Base-by-base conservation (phyloP, 2,888 invertebrate species). In the Campaea margaritaria region DNA sequence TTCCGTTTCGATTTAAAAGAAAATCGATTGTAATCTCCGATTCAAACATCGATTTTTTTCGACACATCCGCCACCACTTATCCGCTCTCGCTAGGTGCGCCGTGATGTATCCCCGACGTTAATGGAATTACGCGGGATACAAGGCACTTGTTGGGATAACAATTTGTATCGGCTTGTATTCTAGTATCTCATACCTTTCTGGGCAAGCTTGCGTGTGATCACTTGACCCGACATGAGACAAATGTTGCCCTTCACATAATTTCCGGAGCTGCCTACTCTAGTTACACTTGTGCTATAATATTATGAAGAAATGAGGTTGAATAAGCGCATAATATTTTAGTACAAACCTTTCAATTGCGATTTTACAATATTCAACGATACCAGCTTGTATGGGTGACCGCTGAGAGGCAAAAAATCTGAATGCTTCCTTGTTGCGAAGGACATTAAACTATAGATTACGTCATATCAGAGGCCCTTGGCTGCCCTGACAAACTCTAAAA, bases 91-190 rank as follows among this genome's bases (percentile, higher is more conserved):
- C 58, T 53, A 67, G 67, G 69, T 70, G 73, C 65, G 69, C 69
- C 70, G 82, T 87, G 87, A 87, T 86, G 84, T 86, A 87, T 87
- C 78, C 78, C 67, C 74, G 74, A 82, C 85, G 83, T 85, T 87
- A 87, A 86, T 82, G 82, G 86, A 84, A 86, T 87, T 86, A 86
- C 83, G 79, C 78, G 74, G 81, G 74, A 80, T 83, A 79, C 78
- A 78, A 78, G 76, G 76, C 74, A 81, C 78, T 81, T 80, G 79
- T 81, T 69, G 75, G 76, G 73, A 76, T 76, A 76, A 78, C 77
- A 75, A 80, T 79, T 78, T 78, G 73, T 78, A 80, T 76, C 67
- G 72, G 55, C 69, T 67, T 62, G 52, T 65, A 64, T 58, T 51
- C 34, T 62, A 64, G 58, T 54, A 50, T 46, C 60, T 54, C 50